Conservation (phyloP, 2,888 invertebrate genomes). For the Ochropleura plecta region DNA sequence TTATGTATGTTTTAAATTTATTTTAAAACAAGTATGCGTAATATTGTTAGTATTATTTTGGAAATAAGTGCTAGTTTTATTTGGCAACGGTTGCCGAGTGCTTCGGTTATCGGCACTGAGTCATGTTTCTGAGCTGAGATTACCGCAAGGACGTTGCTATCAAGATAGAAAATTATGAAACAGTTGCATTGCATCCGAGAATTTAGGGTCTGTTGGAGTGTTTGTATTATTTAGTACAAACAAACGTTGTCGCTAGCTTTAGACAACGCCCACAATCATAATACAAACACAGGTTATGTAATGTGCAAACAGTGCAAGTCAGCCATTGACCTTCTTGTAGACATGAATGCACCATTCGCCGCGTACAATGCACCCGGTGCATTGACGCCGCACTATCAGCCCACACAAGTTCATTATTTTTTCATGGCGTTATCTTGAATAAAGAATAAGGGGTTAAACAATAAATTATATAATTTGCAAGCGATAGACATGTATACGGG, state of each 20-base stretch:
- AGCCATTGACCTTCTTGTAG: slow-evolving; percentile 87
- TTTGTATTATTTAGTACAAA: slow-evolving; percentile 44
- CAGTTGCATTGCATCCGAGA: slow-evolving; percentile 65
- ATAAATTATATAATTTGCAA: slow-evolving; percentile 66
- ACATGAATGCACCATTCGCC: slow-evolving; percentile 86
- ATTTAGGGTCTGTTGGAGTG: slow-evolving; percentile 42
- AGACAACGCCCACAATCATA: slow-evolving; percentile 78
- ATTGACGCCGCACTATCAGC: slow-evolving; percentile 82
- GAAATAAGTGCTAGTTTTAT: slow-evolving; percentile 81
- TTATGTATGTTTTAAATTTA: slow-evolving; percentile 52
- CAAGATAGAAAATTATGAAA: slow-evolving; percentile 79
- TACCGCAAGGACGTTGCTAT: slow-evolving; percentile 84
- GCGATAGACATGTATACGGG: slow-evolving; percentile 57
- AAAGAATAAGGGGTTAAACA: slow-evolving; percentile 74
- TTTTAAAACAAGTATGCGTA: slow-evolving; percentile 67
- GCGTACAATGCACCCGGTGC: slow-evolving; percentile 85
- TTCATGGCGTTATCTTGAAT: slow-evolving; percentile 77
- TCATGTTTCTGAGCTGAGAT: slow-evolving; percentile 83
- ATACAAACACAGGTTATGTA: slow-evolving; percentile 84
- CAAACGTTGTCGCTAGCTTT: slow-evolving; percentile 57
- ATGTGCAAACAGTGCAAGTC: slow-evolving; percentile 78
- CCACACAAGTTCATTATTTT: slow-evolving; percentile 85
- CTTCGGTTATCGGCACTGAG: slow-evolving; percentile 78
- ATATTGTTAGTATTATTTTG: slow-evolving; percentile 77
- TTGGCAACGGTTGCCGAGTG: slow-evolving; percentile 82